Evolutionary conservation across 2,888 invertebrate genomes (phyloP).

Genomic region (Sesia apiformis): DNA sequence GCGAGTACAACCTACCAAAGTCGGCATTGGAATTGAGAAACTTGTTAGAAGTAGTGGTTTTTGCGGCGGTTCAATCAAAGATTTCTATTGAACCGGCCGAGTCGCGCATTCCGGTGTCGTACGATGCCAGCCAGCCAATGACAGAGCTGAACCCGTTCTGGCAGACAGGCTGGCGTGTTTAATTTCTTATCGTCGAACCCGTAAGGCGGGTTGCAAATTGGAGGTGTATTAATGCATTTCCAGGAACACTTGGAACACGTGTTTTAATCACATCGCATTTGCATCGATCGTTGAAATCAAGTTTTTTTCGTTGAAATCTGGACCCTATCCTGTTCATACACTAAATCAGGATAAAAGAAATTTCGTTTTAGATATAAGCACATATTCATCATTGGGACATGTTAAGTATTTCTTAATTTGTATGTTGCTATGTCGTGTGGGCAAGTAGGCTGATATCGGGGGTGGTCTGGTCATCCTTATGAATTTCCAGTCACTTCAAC

Average conservation of each 20-base stretch:
- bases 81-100: constrained; percentile 42
- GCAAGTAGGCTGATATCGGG: no score
- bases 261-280: no score
- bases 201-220: not conserved
- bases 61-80: constrained; percentile 31
- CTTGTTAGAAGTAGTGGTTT: constrained; percentile 53
- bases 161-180: constrained; percentile 10
- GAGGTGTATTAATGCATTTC: not conserved
- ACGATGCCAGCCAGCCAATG: constrained; percentile 12
- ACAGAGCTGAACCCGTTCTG: constrained; percentile 3
- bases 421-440: no score
- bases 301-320: no score
- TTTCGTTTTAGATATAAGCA: no score
- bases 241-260: not conserved
- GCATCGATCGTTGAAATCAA: no score
- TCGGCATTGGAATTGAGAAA: constrained; percentile 58
- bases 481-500: no score
- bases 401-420: no score
- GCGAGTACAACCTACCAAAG: constrained; percentile 22
- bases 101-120: constrained; percentile 19
- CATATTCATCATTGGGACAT: no score
- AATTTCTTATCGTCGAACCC: not conserved
- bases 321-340: no score
- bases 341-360: no score
- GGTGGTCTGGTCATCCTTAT: no score